Evolutionary conservation across 2,888 invertebrate species (phyloP), one percentile per base, ranked within the genome.

Genomic region (Apodemia mormo): DNA sequence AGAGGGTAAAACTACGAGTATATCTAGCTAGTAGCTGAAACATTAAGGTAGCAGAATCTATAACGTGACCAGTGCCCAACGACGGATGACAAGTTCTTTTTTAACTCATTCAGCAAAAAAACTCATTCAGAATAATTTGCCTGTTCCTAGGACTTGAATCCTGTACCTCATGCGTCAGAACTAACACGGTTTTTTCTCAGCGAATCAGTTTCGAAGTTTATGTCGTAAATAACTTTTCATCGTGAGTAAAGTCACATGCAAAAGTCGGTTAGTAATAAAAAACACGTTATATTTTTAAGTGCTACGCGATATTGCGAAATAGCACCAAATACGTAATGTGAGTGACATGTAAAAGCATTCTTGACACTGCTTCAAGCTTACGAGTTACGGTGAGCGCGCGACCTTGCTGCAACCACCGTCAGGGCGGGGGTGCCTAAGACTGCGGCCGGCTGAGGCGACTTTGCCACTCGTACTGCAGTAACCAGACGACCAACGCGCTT

Each of bases 341-440:
- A 74, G 74, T 76, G 76, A 77, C 75, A 76, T 71, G 78, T 76
- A 77, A 79, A 79, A 78, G 78, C 78, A 79, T 79, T 78, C 78
- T 77, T 76, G 81, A 77, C 79, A 78, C 74, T 76, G 77, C 75
- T 73, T 75, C 75, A 77, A 79, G 81, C 77, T 80, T 79, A 75
- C 80, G 79, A 79, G 78, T 80, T 81, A 73, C 74, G 76, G 90
- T 84, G 89, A 88, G 85, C 85, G 89, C 82, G 80, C 82, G 87
- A 81, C 91, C 92, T 91, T 89, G 90, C 79, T 74, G 73, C 74
- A 49, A 49, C 49, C 78, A 75, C 75, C 80, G 45, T 45, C 73
- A 85, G 88, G 90, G 90, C 91, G 90, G 91, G 90, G 91, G 90
- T 88, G 88, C 83, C 86, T 87, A 87, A 83, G 82, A 84, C 82